Percentiles rank a stretch among this genome's conserved stretches.
These are phyloP conservation scores for Prunella himalayana DNA, from an alignment of 2,113 vertebrate genomes.

Conservation along the genomic window DNA sequence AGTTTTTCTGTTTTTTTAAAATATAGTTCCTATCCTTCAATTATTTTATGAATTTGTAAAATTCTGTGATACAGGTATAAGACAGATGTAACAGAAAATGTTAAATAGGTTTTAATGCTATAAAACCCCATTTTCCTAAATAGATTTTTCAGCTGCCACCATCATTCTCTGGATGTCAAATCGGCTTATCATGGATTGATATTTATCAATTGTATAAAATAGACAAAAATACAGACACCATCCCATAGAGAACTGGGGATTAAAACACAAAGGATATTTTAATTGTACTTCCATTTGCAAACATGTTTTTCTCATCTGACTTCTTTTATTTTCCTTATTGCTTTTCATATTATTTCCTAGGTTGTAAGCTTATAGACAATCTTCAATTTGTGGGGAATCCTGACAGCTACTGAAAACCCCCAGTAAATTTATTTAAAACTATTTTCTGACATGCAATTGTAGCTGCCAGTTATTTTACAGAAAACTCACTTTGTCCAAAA, in stretches of 20 bases:
- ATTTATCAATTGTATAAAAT: neutral
- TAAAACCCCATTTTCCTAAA: neutral
- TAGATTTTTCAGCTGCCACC: neutral
- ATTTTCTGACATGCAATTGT: neutral
- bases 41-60: conserved; percentile 53
- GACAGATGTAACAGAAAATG: conserved; percentile 40
- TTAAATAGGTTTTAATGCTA: conserved; percentile 40
- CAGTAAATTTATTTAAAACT: neutral
- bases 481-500: neutral
- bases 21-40: conserved; percentile 18
- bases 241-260: neutral
- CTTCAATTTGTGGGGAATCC: neutral
- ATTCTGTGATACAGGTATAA: conserved; percentile 45
- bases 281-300: neutral
- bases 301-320: neutral
- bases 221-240: neutral
- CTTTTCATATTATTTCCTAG: neutral
- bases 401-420: neutral
- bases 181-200: neutral
- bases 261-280: neutral
- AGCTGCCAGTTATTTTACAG: neutral
- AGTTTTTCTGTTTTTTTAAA: neutral
- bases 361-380: neutral
- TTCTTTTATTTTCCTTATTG: neutral
- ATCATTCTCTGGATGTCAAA: neutral